Evolutionary conservation across 1,140 invertebrate species (phyloP).

Genomic region (Cydia fagiglandana): DNA sequence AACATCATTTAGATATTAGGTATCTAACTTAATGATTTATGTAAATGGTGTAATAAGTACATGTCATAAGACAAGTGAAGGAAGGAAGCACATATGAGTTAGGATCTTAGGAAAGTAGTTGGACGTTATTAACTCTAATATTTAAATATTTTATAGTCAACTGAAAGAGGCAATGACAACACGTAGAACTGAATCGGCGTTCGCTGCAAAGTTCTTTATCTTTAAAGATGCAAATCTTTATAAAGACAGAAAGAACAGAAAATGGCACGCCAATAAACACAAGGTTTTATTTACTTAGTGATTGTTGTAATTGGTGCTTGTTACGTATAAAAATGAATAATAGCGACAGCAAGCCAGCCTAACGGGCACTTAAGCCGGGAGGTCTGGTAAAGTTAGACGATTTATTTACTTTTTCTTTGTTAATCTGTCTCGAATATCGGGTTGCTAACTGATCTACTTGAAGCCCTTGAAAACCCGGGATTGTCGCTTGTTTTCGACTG

Average conservation of each 20-base stretch:
- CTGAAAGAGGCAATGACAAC: too few relatives aligned
- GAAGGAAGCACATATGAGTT: not conserved
- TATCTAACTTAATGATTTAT: too few relatives aligned
- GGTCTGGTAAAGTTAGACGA: not conserved
- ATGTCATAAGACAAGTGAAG: too few relatives aligned
- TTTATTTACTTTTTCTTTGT: conserved; percentile 23
- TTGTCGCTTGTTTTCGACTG: not conserved
- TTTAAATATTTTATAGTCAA: too few relatives aligned
- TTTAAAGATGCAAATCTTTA: too few relatives aligned
- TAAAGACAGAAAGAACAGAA: too few relatives aligned
- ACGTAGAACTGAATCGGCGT: too few relatives aligned
- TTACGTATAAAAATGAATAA: conserved; percentile 15
- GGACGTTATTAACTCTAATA: too few relatives aligned
- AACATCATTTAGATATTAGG: too few relatives aligned
- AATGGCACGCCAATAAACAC: not conserved
- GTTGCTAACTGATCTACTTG: conserved; percentile 7
- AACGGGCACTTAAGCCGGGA: conserved; percentile 7
- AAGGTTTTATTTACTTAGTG: not conserved
- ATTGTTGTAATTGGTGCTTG: not conserved
- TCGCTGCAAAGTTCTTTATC: too few relatives aligned
- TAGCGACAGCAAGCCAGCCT: not conserved
- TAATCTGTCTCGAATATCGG: not conserved
- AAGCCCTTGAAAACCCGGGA: not conserved
- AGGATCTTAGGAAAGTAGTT: too few relatives aligned
- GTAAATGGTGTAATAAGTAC: too few relatives aligned